A percentile compares a stretch with the other conserved stretches of the same genome.
These are phyloP conservation scores for Rhagoletis pomonella DNA, from an alignment of 1,140 invertebrate species.

Conservation along the genomic window DNA sequence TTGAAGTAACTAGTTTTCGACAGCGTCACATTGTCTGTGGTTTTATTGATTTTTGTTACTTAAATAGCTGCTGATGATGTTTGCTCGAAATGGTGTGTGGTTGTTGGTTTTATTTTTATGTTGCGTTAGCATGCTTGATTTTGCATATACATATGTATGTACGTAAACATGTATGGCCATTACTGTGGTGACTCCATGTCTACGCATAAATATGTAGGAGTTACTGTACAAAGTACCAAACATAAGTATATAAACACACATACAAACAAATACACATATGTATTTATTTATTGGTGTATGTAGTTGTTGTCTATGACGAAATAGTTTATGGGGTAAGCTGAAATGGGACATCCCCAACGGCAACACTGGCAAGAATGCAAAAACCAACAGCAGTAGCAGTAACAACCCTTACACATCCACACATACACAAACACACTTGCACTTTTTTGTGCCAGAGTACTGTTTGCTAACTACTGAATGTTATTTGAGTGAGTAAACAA, in stretches of 20 bases:
- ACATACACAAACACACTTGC: neutral
- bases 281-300: neutral
- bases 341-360: constrained; percentile 8
- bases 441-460: neutral
- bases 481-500: constrained; percentile 9
- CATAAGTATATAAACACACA: too few relatives aligned
- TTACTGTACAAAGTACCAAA: neutral
- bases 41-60: constrained; percentile 48
- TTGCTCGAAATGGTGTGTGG: constrained; percentile 29
- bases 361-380: neutral
- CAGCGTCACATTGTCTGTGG: constrained; percentile 44
- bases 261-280: neutral
- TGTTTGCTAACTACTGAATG: neutral
- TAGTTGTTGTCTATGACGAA: constrained; percentile 17
- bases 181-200: constrained; percentile 26
- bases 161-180: neutral
- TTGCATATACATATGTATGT: neutral
- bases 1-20: constrained; percentile 32
- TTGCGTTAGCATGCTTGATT: constrained; percentile 26
- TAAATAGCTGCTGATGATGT: constrained; percentile 12
- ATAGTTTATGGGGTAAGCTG: constrained; percentile 24
- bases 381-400: too few relatives aligned
- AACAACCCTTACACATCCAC: neutral
- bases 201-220: constrained; percentile 25
- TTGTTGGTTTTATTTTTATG: constrained; percentile 1